Evolutionary conservation across 2,113 vertebrate species (phyloP).

Genomic region (Vimba vimba): DNA sequence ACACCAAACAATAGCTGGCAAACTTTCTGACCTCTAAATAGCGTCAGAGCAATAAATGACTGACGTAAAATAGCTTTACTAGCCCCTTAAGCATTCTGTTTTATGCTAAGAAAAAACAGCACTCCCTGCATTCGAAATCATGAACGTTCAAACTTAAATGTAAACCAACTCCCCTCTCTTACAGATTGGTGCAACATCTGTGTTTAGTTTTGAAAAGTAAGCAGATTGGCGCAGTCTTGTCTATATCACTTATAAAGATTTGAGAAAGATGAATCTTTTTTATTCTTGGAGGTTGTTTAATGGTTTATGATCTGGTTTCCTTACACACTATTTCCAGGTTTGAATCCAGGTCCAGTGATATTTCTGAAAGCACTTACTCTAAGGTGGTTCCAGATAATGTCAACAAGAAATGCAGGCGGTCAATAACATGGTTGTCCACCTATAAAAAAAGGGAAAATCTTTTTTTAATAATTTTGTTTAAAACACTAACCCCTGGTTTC

Average conservation of each 20-base stretch:
- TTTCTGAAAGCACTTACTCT: neutral
- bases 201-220: neutral
- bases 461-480: neutral
- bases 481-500: neutral
- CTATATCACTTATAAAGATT: constrained; percentile 9
- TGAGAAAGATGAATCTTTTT: neutral
- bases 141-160: neutral
- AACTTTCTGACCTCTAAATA: constrained; percentile 38
- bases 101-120: neutral
- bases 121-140: neutral
- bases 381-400: neutral
- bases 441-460: neutral
- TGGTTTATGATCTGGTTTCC: neutral
- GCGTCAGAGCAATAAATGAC: constrained; percentile 40
- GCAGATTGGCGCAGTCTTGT: neutral
- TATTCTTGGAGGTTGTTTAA: neutral
- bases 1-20: constrained; percentile 42
- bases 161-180: neutral
- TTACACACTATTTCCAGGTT: neutral
- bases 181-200: constrained; percentile 9
- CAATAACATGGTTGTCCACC: neutral
- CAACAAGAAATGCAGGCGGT: neutral
- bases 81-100: neutral
- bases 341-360: neutral
- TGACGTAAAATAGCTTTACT: constrained; percentile 29